Evolutionary conservation across 2,797 vertebrate species (phyloP).

Genomic region (Morelia viridis): DNA sequence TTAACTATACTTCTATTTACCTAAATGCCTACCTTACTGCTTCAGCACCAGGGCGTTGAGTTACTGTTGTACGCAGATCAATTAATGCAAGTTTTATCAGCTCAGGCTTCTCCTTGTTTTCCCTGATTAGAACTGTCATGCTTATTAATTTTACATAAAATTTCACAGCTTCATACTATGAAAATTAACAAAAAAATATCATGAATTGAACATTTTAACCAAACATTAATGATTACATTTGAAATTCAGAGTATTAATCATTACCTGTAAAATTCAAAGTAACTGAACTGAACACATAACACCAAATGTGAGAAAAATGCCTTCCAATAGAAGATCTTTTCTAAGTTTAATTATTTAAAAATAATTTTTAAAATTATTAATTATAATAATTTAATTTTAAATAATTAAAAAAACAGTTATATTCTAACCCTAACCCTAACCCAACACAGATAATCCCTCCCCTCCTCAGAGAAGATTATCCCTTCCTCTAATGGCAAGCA

Average conservation of each 20-base stretch:
- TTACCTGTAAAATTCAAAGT: neutral
- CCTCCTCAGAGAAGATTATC: neutral
- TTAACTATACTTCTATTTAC: neutral
- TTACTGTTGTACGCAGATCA: constrained; percentile 83
- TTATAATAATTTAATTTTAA: neutral
- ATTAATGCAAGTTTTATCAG: constrained; percentile 86
- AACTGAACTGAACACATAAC: neutral
- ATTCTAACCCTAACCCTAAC: neutral
- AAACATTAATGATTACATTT: neutral
- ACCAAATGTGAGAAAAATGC: neutral
- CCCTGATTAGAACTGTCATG: constrained; percentile 86
- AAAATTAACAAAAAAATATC: constrained; percentile 5
- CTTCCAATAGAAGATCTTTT: neutral
- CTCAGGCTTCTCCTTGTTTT: constrained; percentile 80
- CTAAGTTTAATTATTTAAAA: neutral
- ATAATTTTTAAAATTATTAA: neutral
- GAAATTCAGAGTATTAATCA: neutral
- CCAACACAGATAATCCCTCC: neutral
- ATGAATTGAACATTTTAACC: neutral
- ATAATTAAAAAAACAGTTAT: neutral
- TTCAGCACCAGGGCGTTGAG: constrained; percentile 93
- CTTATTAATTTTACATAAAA: constrained; percentile 86
- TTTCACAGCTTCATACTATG: constrained; percentile 94
- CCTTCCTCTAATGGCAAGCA: neutral
- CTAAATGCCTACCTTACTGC: constrained; percentile 83